Evolutionary conservation across 2,888 invertebrate genomes (phyloP), one percentile per base, ranked within the genome.

Genomic region (Amiota communis): DNA sequence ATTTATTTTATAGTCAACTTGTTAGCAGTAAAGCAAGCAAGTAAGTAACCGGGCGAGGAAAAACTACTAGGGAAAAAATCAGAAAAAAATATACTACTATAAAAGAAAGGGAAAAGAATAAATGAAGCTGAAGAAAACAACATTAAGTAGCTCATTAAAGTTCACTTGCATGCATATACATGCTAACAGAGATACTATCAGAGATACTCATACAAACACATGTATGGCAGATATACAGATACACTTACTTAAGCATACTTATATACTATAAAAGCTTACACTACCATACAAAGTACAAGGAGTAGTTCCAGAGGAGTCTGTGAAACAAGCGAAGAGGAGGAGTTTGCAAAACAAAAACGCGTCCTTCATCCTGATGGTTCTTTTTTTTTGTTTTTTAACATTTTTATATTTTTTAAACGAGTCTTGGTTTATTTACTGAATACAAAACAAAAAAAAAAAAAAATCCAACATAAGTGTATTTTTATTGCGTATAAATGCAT

Each of bases 141-240:
- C 84, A 85, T 82, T 80, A 83, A 82, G 81, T 80, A 83, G 84
- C 83, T 85, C 83, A 83, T 83, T 85, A 85, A 85, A 84, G 82
- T 78, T 84, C 77, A 13, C 67, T n/a, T 51, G 47, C 65, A 51
- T 11, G 51, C 53, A 53, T n/a, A 48, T 20, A 65, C n/a, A 11
- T 23, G 76, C 72, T 73, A 69, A 69, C 59, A 71, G 57, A 71
- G 74, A 72, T 23, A 23, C 23, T 23, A 23, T 23, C 76, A 76
- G 46, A 74, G 67, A 68, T 68, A 76, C 59, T n/a, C 23, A 71
- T 9, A 53, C 64, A 69, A 47, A 72, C 51, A 56, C 53, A 64
- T 51, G 57, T 53, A 69, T 2, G 3, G 23, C 23, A 23, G 20
- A 59, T 49, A 70, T 61, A 46, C 67, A 51, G 67, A 72, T 57